phyloP scores from a whole-genome alignment of 2,797 vertebrate species.

The Tolypeutes matacus region DNA sequence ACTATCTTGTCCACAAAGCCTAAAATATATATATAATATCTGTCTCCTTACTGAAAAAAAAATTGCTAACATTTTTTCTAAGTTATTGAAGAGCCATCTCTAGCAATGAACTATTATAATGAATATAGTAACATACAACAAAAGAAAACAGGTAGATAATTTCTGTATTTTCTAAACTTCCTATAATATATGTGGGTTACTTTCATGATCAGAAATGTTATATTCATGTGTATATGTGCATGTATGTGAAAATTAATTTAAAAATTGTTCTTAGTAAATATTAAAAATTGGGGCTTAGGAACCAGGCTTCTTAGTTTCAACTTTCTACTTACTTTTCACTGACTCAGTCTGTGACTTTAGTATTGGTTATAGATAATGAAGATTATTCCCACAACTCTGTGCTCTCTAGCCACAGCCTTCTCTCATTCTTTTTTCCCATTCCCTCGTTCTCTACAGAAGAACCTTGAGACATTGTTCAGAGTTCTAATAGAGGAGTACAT shows the following conservation, averaged over 20 bases:
- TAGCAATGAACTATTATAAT: no score
- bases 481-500: neutral
- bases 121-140: neutral
- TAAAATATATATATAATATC: neutral
- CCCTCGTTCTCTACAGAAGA: neutral
- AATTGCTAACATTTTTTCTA: neutral
- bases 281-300: conserved; percentile 2
- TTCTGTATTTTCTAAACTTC: conserved; percentile 47
- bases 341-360: neutral
- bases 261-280: conserved; percentile 50
- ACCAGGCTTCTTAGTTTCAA: neutral
- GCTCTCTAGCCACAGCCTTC: neutral
- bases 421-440: neutral
- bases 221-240: neutral
- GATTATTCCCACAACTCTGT: neutral
- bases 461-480: neutral
- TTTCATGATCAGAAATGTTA: conserved; percentile 14
- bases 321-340: neutral
- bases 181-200: neutral
- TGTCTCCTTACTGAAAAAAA: neutral
- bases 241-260: conserved; percentile 29
- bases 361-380: conserved; percentile 4
- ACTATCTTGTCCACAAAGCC: neutral
- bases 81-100: conserved; percentile 8
- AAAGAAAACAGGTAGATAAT: neutral